Base-by-base conservation (phyloP, 2,888 invertebrate genomes). In the Seira ritae region DNA sequence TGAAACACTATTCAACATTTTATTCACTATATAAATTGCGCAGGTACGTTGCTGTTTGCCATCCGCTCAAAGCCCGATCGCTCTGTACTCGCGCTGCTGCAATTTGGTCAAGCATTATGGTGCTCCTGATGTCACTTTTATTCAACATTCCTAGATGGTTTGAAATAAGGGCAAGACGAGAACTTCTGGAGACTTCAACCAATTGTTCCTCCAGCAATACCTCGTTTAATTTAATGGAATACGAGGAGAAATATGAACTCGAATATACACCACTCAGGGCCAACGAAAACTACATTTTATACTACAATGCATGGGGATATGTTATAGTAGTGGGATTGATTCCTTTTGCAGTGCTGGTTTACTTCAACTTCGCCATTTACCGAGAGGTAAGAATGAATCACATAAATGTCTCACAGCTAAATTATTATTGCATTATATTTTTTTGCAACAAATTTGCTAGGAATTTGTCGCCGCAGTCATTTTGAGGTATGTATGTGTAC, bases 81-180 rank as follows among this genome's bases (percentile, higher is more conserved):
- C n/a, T 84, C 3, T 84, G 84, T 22, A 84, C 84, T 6, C 77
- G 80, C 22, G 50, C 73, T 0, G 55, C 84, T 46, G 87, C 88
- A 20, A 65, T 22, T 2, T 67, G 69, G 31, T 55, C 83, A 10
- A 37, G 83, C 1, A 2, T 85, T 0, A 68, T 42, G 0, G 62
- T 88, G 0, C 6, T 83, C 22, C 3, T 79, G 12, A 67, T 84
- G 15, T 71, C 87, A 12, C 60, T 76, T 1, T 12, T 86, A 0
- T 88, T 85, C 77, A 87, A 88, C 67, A 50, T 82, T 10, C 86
- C 87, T 23, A 81, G 86, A 23, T 88, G 87, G 87, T 85, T 72
- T 62, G 87, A 88, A 60, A 87, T 84, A 80, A 62, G 71, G 17
- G 19, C 70, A 31, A 19, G 4, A 42, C 42, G 6, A 42, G 12